Percentiles rank a stretch among this genome's conserved stretches.
phyloP scores from a whole-genome alignment of 2,888 invertebrate species.

The Scaptodrosophila latifasciaeformis region DNA sequence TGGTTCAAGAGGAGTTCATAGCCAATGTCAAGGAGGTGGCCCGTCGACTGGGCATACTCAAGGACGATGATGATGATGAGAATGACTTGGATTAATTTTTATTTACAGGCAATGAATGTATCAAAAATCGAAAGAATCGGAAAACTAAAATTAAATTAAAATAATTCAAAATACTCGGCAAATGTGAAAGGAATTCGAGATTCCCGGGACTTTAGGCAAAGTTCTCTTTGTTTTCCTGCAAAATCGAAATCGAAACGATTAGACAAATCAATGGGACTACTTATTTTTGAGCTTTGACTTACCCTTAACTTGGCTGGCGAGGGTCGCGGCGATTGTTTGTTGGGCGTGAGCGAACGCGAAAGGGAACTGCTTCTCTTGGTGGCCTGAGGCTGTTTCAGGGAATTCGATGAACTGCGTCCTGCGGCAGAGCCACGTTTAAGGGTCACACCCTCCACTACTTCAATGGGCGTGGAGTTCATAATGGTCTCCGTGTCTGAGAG shows the following conservation, averaged over 20 bases:
- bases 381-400: slow-evolving; percentile 35
- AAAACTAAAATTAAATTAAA: slow-evolving; percentile 16
- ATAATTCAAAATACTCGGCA: slow-evolving; percentile 19
- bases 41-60: slow-evolving; percentile 90
- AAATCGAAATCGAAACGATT: background rate
- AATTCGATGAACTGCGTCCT: slow-evolving; percentile 31
- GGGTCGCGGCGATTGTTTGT: slow-evolving; percentile 40
- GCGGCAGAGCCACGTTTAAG: slow-evolving; percentile 29
- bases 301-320: slow-evolving; percentile 35
- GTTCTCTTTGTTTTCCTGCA: slow-evolving; percentile 66
- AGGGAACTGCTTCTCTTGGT: slow-evolving; percentile 36
- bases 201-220: slow-evolving; percentile 30
- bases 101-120: slow-evolving; percentile 1
- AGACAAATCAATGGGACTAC: background rate
- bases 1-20: slow-evolving; percentile 95
- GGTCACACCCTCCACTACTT: slow-evolving; percentile 28
- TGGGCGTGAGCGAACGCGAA: slow-evolving; percentile 47
- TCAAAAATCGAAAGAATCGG: slow-evolving; percentile 20
- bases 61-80: slow-evolving; percentile 82
- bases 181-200: slow-evolving; percentile 11
- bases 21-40: slow-evolving; percentile 91
- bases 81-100: slow-evolving; percentile 21
- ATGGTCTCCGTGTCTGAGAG: slow-evolving; percentile 63
- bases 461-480: slow-evolving; percentile 71
- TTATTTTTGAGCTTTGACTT: slow-evolving; percentile 3